phyloP scores from a whole-genome alignment of 2,113 vertebrate species.

The Procavia capensis region DNA sequence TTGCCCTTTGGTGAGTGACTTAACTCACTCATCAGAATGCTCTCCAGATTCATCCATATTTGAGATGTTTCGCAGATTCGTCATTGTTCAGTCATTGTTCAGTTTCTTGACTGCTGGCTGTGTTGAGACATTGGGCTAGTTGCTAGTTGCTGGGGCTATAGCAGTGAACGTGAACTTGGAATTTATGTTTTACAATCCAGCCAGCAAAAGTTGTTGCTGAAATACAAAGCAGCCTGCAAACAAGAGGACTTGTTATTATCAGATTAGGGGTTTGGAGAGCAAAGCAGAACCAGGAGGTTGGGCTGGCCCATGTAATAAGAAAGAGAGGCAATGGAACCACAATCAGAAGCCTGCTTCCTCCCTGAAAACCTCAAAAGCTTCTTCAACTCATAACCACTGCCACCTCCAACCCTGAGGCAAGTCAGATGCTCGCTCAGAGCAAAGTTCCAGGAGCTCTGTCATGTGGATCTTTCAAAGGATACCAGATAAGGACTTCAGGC shows the following conservation, averaged over 20 bases:
- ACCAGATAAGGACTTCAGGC: not conserved
- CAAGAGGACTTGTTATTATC: not conserved
- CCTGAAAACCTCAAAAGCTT: conserved; percentile 40
- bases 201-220: not conserved
- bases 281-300: not conserved
- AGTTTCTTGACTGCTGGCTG: not conserved
- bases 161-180: not conserved
- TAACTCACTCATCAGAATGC: too few species aligned
- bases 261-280: not conserved
- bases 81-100: not conserved
- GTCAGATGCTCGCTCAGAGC: not conserved
- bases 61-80: too few species aligned
- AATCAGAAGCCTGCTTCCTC: conserved; percentile 35
- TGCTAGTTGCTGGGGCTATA: not conserved
- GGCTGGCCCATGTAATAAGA: not conserved
- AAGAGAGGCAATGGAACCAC: not conserved
- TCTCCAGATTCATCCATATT: too few species aligned
- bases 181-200: not conserved
- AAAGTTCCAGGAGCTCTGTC: not conserved
- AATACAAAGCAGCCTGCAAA: not conserved
- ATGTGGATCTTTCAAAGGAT: not conserved
- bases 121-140: not conserved
- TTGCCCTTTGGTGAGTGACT: too few species aligned
- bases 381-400: not conserved
- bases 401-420: not conserved